phyloP scores from a whole-genome alignment of 2,113 vertebrate species.

The Mesocricetus auratus region DNA sequence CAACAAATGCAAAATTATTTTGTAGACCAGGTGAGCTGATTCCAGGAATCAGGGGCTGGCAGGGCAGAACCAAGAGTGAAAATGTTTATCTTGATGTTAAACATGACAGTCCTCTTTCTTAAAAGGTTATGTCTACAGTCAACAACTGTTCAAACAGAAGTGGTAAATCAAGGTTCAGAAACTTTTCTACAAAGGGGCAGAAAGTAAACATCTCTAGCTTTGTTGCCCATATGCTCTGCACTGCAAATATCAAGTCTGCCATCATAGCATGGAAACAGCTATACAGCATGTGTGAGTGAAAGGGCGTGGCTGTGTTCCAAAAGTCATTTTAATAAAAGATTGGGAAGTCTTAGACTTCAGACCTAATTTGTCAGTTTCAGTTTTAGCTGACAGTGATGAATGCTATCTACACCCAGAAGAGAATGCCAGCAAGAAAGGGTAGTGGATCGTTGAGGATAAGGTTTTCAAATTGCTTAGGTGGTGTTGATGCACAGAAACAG shows the following conservation, averaged over 20 bases:
- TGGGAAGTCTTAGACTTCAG: background rate
- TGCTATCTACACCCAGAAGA: background rate
- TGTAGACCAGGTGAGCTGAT: background rate
- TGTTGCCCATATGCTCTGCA: background rate
- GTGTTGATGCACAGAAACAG: background rate
- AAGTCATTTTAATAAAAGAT: background rate
- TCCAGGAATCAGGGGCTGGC: background rate
- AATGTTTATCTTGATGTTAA: slow-evolving; percentile 8
- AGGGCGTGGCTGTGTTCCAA: background rate
- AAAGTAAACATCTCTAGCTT: background rate
- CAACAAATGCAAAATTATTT: background rate
- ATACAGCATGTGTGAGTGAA: background rate
- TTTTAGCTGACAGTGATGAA: background rate
- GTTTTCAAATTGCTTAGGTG: background rate
- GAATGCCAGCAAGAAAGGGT: background rate
- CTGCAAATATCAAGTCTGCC: background rate
- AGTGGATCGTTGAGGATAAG: background rate
- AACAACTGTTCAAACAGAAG: slow-evolving; percentile 25
- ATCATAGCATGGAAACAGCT: background rate
- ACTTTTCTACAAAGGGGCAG: slow-evolving; percentile 25
- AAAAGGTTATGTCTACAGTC: background rate
- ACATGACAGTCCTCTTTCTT: background rate
- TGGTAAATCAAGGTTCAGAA: slow-evolving; percentile 6
- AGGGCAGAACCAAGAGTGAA: background rate
- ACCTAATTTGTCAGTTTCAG: background rate